Conservation (phyloP, 2,888 invertebrate species). For the Trachelus stipa region DNA sequence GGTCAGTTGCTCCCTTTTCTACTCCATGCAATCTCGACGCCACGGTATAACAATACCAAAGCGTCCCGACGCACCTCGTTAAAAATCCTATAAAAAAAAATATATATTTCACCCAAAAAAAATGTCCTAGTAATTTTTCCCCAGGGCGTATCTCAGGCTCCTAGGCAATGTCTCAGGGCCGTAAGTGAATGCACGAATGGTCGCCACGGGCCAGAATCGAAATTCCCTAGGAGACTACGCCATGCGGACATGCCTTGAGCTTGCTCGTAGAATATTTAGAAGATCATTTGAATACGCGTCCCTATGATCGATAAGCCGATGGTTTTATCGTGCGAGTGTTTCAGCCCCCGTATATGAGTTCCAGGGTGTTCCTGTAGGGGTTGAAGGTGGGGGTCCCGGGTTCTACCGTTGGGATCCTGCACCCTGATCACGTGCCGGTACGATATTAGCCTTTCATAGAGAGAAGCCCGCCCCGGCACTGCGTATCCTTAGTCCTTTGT, state of each 20-base stretch:
- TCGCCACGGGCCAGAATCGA: not conserved
- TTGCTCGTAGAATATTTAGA: slow-evolving; percentile 20
- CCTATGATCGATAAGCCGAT: slow-evolving; percentile 37
- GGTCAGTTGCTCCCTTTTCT: slow-evolving; percentile 33
- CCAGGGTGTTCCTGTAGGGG: not conserved
- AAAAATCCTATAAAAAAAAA: not conserved
- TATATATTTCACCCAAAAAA: not conserved
- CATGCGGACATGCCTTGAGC: slow-evolving; percentile 2
- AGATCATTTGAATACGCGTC: slow-evolving; percentile 23
- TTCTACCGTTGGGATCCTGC: slow-evolving; percentile 27
- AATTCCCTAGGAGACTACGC: not conserved
- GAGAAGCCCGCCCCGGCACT: slow-evolving; percentile 52
- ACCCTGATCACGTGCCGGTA: slow-evolving; percentile 59
- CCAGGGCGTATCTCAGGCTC: not conserved
- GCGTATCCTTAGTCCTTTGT: slow-evolving; percentile 63
- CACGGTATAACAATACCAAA: not conserved
- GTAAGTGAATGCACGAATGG: not conserved
- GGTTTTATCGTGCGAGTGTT: slow-evolving; percentile 46
- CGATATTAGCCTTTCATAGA: slow-evolving; percentile 65
- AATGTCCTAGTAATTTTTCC: not conserved
- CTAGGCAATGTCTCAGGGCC: not conserved
- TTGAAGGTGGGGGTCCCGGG: not conserved
- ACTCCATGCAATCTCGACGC: not conserved
- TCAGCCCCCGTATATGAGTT: not conserved
- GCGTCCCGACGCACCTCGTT: slow-evolving; percentile 26